phyloP scores from a whole-genome alignment of 2,888 invertebrate species.

The Plebejus melissa region DNA sequence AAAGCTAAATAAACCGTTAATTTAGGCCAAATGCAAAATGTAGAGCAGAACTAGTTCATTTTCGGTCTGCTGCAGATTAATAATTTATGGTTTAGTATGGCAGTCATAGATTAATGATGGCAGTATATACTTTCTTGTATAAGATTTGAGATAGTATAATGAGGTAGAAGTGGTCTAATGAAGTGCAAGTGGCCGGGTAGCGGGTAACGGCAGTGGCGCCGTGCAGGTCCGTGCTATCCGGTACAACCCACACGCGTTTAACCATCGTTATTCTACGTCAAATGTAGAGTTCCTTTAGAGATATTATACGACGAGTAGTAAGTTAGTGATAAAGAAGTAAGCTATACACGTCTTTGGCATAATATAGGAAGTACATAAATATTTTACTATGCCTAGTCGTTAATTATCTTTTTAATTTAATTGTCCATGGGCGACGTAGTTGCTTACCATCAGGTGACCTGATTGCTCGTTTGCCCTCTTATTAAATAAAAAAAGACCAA shows the following conservation, averaged over 20 bases:
- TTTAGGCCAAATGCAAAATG: neutral
- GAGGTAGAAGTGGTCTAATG: slow-evolving; percentile 8
- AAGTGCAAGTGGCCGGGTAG: slow-evolving; percentile 26
- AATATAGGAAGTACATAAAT: too few relatives aligned
- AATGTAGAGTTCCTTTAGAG: neutral
- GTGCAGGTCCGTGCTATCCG: slow-evolving; percentile 30
- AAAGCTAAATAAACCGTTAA: neutral
- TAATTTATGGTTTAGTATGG: neutral
- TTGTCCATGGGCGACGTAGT: too few relatives aligned
- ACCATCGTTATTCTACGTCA: slow-evolving; percentile 31
- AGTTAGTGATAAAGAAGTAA: too few relatives aligned
- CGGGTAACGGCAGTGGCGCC: slow-evolving; percentile 37
- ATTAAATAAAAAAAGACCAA: too few relatives aligned
- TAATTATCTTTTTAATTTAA: too few relatives aligned
- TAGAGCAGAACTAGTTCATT: neutral
- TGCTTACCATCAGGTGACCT: too few relatives aligned
- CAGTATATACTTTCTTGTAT: too few relatives aligned
- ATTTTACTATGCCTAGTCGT: too few relatives aligned
- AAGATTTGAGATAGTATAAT: neutral
- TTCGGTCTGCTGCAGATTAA: neutral
- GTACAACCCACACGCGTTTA: slow-evolving; percentile 36
- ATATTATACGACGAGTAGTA: too few relatives aligned
- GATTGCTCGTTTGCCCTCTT: too few relatives aligned
- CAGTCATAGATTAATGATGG: too few relatives aligned
- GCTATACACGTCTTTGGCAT: too few relatives aligned